Conservation (phyloP, 2,888 invertebrate species). For the Drosophila kuntzei region DNA sequence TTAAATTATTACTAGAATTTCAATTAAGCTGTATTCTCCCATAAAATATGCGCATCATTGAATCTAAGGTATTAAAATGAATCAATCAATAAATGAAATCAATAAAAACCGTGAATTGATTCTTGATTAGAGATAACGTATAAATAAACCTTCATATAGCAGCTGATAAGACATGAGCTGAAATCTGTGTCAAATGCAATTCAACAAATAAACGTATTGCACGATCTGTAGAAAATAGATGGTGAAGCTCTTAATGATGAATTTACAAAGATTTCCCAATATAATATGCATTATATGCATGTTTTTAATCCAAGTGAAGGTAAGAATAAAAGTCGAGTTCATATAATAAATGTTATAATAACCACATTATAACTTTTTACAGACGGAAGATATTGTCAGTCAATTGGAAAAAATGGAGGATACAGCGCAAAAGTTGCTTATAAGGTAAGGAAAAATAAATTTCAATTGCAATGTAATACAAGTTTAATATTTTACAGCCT, state of each 20-base stretch:
- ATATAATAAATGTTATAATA: not conserved
- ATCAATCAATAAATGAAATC: conserved; percentile 1
- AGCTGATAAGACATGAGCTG: conserved; percentile 25
- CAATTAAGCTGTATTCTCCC: not conserved
- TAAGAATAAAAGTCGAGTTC: not conserved
- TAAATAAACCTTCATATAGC: not conserved
- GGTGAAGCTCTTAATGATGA: conserved; percentile 1
- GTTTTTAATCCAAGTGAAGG: conserved; percentile 11
- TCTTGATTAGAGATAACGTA: conserved; percentile 1
- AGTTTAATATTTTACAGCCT: conserved; percentile 23
- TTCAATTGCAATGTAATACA: not conserved
- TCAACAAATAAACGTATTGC: not conserved
- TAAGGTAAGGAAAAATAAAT: conserved; percentile 23
- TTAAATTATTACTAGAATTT: not conserved
- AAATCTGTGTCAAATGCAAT: conserved; percentile 18
- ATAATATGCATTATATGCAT: conserved; percentile 8
- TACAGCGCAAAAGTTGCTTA: conserved; percentile 32
- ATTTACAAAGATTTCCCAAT: not conserved
- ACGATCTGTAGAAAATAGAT: not conserved
- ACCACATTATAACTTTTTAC: not conserved
- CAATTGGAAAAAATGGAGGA: conserved; percentile 22
- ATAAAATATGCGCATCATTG: not conserved
- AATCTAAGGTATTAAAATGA: not conserved
- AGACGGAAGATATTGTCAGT: conserved; percentile 17
- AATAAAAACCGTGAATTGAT: conserved; percentile 4